These are phyloP conservation scores for Oceanodroma leucorhoa DNA, from an alignment of 2,797 vertebrate species.

Conservation along the genomic window DNA sequence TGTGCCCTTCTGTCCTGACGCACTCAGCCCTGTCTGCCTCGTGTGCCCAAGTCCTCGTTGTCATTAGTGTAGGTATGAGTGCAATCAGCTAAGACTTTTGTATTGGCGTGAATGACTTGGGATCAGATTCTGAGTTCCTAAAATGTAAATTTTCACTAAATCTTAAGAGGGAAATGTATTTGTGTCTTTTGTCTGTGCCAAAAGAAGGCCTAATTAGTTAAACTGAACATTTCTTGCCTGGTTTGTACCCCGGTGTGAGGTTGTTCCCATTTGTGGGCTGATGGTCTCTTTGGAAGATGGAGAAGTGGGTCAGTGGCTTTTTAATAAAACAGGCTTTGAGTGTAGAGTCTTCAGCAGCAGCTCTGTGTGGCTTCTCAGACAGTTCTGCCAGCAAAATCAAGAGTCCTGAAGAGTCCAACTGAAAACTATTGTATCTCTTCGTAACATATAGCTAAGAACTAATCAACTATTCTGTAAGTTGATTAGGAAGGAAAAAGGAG, in stretches of 20 bases:
- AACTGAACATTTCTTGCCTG: neutral
- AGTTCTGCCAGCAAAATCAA: neutral
- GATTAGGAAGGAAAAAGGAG: neutral
- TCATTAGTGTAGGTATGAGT: neutral
- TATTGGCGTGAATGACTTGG: neutral
- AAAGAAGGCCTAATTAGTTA: neutral
- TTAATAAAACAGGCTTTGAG: neutral
- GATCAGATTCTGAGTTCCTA: neutral
- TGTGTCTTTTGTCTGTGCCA: neutral
- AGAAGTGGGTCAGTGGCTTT: neutral
- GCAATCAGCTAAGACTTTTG: neutral
- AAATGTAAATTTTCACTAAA: neutral
- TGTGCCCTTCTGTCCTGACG: neutral
- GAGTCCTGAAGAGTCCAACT: neutral
- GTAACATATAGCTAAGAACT: neutral
- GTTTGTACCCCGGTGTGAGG: neutral
- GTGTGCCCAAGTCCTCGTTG: neutral
- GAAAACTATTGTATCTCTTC: neutral
- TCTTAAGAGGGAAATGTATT: neutral
- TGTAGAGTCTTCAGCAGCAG: neutral
- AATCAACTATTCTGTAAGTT: neutral
- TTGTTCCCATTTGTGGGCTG: neutral
- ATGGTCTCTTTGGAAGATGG: neutral
- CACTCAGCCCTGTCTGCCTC: neutral
- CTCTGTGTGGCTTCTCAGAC: neutral